Evolutionary conservation across 2,113 vertebrate species (phyloP), one percentile per base, ranked within the genome.

Genomic region (Centropus bengalensis): DNA sequence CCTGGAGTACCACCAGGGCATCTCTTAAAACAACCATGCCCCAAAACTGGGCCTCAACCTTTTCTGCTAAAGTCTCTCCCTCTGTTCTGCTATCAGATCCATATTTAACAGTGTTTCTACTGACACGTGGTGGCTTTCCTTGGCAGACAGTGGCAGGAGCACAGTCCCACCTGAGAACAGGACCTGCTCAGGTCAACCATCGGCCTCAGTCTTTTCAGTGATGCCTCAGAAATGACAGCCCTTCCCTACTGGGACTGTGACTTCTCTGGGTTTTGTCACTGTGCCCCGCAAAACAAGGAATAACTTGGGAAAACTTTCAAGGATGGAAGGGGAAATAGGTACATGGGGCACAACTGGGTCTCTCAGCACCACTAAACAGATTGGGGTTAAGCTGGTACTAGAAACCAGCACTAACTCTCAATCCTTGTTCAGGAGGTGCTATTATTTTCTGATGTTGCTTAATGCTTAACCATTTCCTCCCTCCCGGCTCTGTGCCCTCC

Each of bases 291-390:
- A 80, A 96, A 70, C 32, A n/a, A 83, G 64, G 26, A 84, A 10
- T 23, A 54, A 66, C 18, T 20, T 26, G 10, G 26, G 23, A 59
- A 84, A 73, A 24, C 44, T 33, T 13, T 4, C 23, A n/a, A 26
- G 14, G 20, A 28, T 30, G 36, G 49, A 30, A 67, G 8, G 49
- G 10, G 10, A 69, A 79, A 88, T 10, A 11, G 18, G 28, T 23
- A 33, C 8, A 16, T 0, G 4, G 15, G 0, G 1, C 21, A 49
- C 5, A 3, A 7, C 3, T 62, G 17, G 5, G 36, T 49, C 32
- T 83, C 33, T 33, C 14, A 27, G 18, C 38, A 66, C 55, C 69
- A 55, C 38, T 67, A 38, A 92, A 51, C 3, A 51, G 36, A 16
- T 24, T 6, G 2, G 42, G 21, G 28, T 17, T 81, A 58, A 66